Evolutionary conservation across 2,888 invertebrate genomes (phyloP), one percentile per base, ranked within the genome.

Genomic region (Dimorphilus gyrociliatus): DNA sequence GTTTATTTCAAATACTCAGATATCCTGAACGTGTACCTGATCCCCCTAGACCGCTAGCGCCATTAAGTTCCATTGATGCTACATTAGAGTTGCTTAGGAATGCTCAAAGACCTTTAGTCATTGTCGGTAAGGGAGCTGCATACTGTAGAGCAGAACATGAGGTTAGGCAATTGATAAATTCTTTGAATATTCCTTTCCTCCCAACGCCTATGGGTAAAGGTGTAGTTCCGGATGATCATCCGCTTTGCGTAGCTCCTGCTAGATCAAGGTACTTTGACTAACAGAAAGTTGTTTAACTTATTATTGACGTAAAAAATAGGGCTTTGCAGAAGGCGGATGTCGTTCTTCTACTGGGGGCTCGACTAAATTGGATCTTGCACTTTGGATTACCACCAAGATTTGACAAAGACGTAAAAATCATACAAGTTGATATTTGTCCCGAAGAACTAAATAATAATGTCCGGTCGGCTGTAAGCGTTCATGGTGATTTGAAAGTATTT

Each of bases 301-400:
- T n/a, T n/a, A n/a, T n/a, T n/a, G n/a, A 10, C 16, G 10, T 19
- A 12, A 10, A 16, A 17, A 5, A 29, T 40, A 65, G 65, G 36
- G 92, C 86, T 0, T 65, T 94, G 29, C 75, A 76, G 48, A 72
- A 81, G 44, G 81, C 86, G 0, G 92, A 94, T 62, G 80, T 85
- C 0, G 69, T 94, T 2, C 50, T 94, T 3, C 64, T 90, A 29
- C 62, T 88, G 23, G 92, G 92, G 1, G 92, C 90, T 0, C 68
- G 92, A 23, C 69, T 92, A 13, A 94, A 94, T 66, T 94, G 94
- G 94, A 92, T 94, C 66, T 69, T 94, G 38, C 92, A 94, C 65
- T 94, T 92, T 67, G 92, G 92, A 2, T 74, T 76, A 32, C 66
- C 79, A 13, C 92, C 90, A 1, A 67, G 92, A 23, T 92, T 76